phyloP scores from a whole-genome alignment of 2,797 vertebrate genomes.

The Alcedo atthis region DNA sequence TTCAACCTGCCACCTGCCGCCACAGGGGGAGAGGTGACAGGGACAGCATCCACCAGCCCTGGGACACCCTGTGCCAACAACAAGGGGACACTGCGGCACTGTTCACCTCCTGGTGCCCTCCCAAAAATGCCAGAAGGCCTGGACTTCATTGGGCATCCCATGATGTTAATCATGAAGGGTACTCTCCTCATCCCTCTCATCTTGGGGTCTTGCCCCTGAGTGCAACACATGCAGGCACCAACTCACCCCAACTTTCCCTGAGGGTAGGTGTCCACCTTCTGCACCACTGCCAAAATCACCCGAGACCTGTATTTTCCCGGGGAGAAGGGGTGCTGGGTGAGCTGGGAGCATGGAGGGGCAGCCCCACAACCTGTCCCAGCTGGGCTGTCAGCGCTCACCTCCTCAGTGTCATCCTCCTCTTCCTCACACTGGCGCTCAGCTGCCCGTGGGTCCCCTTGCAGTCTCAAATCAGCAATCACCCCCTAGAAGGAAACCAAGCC shows the following conservation, averaged over 20 bases:
- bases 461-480: constrained; percentile 86
- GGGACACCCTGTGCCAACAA: constrained; percentile 32
- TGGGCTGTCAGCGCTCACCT: constrained; percentile 74
- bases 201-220: neutral
- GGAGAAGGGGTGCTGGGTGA: neutral
- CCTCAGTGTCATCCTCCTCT: constrained; percentile 87
- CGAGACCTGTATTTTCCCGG: neutral
- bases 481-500: constrained; percentile 77
- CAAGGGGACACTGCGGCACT: accelerated
- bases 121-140: accelerated
- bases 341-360: accelerated
- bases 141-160: accelerated
- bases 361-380: accelerated
- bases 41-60: constrained; percentile 55
- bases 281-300: constrained; percentile 78
- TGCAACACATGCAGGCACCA: accelerated
- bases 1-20: neutral
- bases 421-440: constrained; percentile 89
- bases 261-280: neutral
- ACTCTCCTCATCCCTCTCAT: neutral
- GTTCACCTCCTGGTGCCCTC: neutral
- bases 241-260: constrained; percentile 47
- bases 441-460: constrained; percentile 84
- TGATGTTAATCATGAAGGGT: accelerated
- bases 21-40: constrained; percentile 71